phyloP scores from a whole-genome alignment of 2,888 invertebrate species.

The Protonemura montana region DNA sequence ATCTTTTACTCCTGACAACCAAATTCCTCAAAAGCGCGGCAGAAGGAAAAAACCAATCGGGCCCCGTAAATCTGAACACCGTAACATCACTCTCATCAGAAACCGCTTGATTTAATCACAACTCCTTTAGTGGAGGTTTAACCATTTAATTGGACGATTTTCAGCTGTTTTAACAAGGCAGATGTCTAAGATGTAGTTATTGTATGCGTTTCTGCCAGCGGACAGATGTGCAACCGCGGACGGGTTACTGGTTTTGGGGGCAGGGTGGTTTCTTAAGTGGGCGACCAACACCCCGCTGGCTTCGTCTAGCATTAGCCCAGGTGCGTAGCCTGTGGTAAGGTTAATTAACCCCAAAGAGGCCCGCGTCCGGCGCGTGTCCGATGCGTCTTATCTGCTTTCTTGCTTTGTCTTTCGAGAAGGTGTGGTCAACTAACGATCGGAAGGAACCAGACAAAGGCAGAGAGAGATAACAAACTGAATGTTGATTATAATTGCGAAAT shows the following conservation, averaged over 20 bases:
- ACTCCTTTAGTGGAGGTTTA: background rate
- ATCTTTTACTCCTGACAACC: background rate
- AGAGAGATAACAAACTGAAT: too few relatives aligned
- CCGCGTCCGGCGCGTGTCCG: background rate
- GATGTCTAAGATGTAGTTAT: conserved; percentile 1
- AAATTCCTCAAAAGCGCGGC: background rate
- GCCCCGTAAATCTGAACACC: background rate
- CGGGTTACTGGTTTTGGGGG: background rate
- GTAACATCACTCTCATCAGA: background rate
- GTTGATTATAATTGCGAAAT: too few relatives aligned
- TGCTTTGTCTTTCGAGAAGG: background rate
- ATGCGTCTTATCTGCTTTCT: background rate
- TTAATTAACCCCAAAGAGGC: background rate
- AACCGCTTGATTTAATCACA: background rate
- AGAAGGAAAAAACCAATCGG: background rate
- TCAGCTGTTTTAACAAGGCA: background rate
- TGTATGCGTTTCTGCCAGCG: background rate
- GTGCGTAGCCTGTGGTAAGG: background rate
- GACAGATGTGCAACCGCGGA: background rate
- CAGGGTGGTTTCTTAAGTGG: background rate
- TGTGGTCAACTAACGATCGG: background rate
- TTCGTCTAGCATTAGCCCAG: background rate
- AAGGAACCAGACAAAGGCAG: too few relatives aligned
- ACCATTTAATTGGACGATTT: conserved; percentile 1
- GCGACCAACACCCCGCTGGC: background rate